Base-by-base conservation (phyloP, 2,797 vertebrate species). In the Artibeus jamaicensis region DNA sequence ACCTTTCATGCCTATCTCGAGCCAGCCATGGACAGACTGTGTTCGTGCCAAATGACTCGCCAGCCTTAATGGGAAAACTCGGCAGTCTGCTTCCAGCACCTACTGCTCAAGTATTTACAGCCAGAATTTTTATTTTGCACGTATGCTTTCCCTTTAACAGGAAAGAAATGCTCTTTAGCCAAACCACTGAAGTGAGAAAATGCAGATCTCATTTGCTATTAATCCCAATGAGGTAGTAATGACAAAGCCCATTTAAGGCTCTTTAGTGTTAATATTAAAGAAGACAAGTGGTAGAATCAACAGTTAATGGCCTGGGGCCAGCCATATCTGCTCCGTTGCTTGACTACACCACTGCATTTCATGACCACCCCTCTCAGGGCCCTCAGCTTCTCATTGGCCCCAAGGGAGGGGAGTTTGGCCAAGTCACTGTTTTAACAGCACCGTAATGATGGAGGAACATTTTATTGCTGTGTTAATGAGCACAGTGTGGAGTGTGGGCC, bases 181-280 rank as follows among this genome's bases (percentile, higher is more conserved):
- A 97, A 95, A 70, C 9, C 90, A 90, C 91, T 84, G 91, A 93
- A 96, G 91, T 92, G 89, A 95, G 96, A 96, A 96, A 96, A 91
- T 94, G 92, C 0, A 3, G 98, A 94, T 92, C 78, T 87, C 15
- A 0, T 65, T 94, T 86, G 95, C 94, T 78, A 42, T 97, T 95
- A 97, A 95, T 96, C 55, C 89, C 87, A 97, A 50, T 81, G 86
- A 96, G 67, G 91, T 96, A 96, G 93, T 98, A 94, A 98, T 95
- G 97, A 87, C 84, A 89, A 59, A 94, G 85, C 78, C 87, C 95
- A 95, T 96, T 98, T 94, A 67, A 96, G 95, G 96, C 86, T 86
- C 86, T 78, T 95, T 91, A 89, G 93, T 18, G 37, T 95, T 96
- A 70, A 94, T 92, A 86, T 82, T 86, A 88, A 82, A 94, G 78